These are phyloP conservation scores for Engraulis encrasicolus DNA, from an alignment of 2,113 vertebrate species.

Conservation along the genomic window DNA sequence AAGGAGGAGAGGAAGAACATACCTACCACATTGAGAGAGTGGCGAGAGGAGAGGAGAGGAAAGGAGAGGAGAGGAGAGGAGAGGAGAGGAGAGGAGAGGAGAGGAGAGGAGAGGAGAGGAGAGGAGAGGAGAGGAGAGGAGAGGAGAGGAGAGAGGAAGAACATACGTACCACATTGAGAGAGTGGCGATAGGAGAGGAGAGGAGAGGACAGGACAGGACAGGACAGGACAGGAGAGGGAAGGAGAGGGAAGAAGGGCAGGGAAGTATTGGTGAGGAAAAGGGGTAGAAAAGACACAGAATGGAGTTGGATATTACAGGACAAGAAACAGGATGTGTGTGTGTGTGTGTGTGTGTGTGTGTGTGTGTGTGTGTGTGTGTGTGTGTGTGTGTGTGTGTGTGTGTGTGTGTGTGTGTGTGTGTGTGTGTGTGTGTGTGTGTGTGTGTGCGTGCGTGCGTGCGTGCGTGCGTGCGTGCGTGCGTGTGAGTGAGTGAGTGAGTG, in stretches of 20 bases:
- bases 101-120: not conserved
- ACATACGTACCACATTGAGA: not conserved
- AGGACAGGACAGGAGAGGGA: not conserved
- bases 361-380: too few relatives aligned
- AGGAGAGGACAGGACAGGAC: not conserved
- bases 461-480: too few relatives aligned
- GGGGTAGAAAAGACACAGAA: not conserved
- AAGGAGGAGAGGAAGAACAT: not conserved
- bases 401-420: too few relatives aligned
- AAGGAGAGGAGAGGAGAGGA: not conserved
- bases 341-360: too few relatives aligned
- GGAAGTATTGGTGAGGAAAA: not conserved
- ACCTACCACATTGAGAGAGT: not conserved
- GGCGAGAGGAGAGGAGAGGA: not conserved
- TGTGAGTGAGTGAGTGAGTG: too few relatives aligned
- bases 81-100: not conserved
- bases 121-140: not conserved
- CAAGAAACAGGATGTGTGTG: not conserved
- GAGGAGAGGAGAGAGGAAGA: not conserved
- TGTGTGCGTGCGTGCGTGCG: too few relatives aligned
- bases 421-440: too few relatives aligned
- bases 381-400: too few relatives aligned
- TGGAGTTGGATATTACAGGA: not conserved
- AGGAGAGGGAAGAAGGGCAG: not conserved
- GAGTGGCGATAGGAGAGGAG: not conserved